These are phyloP conservation scores for Planococcus citri DNA, from an alignment of 1,140 invertebrate species.

Conservation along the genomic window DNA sequence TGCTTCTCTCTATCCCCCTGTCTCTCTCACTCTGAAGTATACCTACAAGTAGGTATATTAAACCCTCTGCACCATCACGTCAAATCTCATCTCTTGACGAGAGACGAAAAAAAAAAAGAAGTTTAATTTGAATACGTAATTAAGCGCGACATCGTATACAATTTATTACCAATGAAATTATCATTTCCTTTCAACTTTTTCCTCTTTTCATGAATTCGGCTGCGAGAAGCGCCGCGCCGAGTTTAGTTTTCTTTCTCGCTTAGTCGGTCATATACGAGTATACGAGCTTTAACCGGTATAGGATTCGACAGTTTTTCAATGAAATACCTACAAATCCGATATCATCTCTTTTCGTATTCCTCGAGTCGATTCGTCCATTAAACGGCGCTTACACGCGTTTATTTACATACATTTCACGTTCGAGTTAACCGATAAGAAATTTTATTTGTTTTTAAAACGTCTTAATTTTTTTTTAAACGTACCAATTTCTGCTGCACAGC, in stretches of 20 bases:
- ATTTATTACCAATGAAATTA: slow-evolving; percentile 8
- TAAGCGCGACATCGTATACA: background rate
- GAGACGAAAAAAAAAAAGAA: no score
- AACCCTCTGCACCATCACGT: no score
- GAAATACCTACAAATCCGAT: slow-evolving; percentile 2
- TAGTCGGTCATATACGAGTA: no score
- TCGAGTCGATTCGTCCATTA: background rate
- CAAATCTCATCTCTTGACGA: no score
- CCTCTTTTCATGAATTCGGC: no score
- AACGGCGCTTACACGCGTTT: background rate
- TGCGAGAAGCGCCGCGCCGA: no score
- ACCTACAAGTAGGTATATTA: no score
- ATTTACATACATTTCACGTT: background rate
- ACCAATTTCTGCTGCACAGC: background rate
- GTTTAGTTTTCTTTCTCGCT: no score
- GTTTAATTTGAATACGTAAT: background rate
- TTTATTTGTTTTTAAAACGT: slow-evolving; percentile 8
- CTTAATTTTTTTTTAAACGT: background rate
- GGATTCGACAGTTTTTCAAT: background rate
- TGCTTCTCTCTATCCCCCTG: no score
- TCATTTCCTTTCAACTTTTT: background rate
- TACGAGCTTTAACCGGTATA: no score
- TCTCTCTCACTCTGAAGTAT: no score
- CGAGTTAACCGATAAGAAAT: background rate
- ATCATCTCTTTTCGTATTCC: no score